phyloP scores from a whole-genome alignment of 2,888 invertebrate genomes.

The Drosophila tanythrix region DNA sequence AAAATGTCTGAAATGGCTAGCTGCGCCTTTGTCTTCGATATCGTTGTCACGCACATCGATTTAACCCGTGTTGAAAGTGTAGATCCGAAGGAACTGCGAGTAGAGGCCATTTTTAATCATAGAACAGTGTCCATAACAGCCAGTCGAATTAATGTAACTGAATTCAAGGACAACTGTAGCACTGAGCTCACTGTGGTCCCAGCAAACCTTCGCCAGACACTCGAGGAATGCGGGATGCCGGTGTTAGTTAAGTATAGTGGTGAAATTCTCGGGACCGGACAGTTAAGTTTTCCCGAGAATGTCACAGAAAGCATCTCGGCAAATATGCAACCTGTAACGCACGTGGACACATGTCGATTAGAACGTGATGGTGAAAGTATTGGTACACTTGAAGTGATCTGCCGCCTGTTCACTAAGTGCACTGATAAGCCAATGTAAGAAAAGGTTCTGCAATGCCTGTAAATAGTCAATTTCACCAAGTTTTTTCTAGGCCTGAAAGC shows the following conservation, averaged over 20 bases:
- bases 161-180: slow-evolving; percentile 67
- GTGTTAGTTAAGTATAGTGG: slow-evolving; percentile 58
- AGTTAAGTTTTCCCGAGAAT: slow-evolving; percentile 57
- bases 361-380: slow-evolving; percentile 34
- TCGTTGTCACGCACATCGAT: slow-evolving; percentile 64
- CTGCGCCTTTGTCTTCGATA: slow-evolving; percentile 64
- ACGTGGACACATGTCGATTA: slow-evolving; percentile 54
- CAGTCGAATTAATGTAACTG: slow-evolving; percentile 74
- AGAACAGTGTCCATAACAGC: slow-evolving; percentile 59
- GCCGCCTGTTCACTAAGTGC: slow-evolving; percentile 68
- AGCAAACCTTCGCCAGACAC: slow-evolving; percentile 43
- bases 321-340: slow-evolving; percentile 48
- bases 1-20: slow-evolving; percentile 4
- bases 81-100: slow-evolving; percentile 49
- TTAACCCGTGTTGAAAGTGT: slow-evolving; percentile 24
- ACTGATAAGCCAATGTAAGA: slow-evolving; percentile 30
- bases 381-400: slow-evolving; percentile 61
- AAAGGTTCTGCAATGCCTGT: neutral
- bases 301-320: slow-evolving; percentile 54
- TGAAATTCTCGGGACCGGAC: slow-evolving; percentile 60
- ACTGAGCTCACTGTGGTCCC: slow-evolving; percentile 62
- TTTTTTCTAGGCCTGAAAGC: slow-evolving; percentile 5
- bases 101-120: slow-evolving; percentile 63
- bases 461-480: neutral
- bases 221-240: slow-evolving; percentile 64